phyloP scores from a whole-genome alignment of 2,888 invertebrate species.

The Chaetogeoica ovagalla region DNA sequence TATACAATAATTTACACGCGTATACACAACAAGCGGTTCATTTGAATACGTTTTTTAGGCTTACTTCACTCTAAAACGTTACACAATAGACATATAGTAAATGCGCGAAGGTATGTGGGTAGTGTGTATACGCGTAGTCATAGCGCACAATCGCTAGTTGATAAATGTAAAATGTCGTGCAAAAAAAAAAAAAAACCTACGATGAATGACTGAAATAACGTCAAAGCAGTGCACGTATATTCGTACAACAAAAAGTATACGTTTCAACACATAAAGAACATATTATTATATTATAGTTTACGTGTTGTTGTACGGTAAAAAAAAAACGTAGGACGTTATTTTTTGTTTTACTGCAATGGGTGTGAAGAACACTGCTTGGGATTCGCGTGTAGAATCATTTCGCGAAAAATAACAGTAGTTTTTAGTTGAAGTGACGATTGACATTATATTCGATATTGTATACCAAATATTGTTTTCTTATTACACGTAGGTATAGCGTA shows the following conservation, averaged over 20 bases:
- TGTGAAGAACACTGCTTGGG: no score
- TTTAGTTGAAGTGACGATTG: no score
- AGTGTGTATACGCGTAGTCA: not conserved
- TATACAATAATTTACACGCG: no score
- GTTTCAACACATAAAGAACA: not conserved
- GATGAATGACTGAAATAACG: not conserved
- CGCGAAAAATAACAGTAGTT: no score
- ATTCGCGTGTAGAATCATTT: no score
- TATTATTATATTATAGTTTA: no score
- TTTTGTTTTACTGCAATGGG: no score
- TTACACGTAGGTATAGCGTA: no score
- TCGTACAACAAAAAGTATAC: not conserved
- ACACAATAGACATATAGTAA: not conserved
- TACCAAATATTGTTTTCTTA: no score
- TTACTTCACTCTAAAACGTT: not conserved
- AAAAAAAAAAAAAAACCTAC: not conserved
- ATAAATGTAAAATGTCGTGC: slow-evolving; percentile 40
- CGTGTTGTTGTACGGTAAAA: no score
- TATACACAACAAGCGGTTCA: not conserved
- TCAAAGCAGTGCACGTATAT: not conserved
- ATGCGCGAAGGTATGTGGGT: slow-evolving; percentile 2
- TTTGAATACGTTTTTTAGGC: not conserved
- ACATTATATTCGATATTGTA: no score
- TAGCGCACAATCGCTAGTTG: not conserved
- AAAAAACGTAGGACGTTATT: no score